Evolutionary conservation across 2,888 invertebrate species (phyloP), one percentile per base, ranked within the genome.

Genomic region (Unio pictorum): DNA sequence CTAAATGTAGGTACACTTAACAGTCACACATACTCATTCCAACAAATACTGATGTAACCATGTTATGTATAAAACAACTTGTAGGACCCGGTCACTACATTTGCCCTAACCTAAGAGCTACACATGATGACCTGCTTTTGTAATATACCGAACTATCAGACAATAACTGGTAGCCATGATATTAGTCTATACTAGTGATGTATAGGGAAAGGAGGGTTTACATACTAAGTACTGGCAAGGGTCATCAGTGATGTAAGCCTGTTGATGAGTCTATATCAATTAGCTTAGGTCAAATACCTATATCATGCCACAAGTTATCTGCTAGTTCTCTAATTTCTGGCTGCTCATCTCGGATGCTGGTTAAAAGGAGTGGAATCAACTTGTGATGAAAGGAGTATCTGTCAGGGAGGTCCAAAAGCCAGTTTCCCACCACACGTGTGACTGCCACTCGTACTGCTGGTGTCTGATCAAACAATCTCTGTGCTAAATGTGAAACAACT

Each of bases 301-400:
- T 78, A 77, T 90, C 90, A 85, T 89, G 85, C 90, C 90, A 90
- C 23, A 89, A 75, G 23, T 84, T 80, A 68, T 87, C 87, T 20
- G 90, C 87, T 54, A 84, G 70, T 63, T 86, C 86, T 15, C 77
- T 71, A n/a, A 90, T 89, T 73, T 95, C 94, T 3, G 92, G 92
- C 72, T 95, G 93, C 72, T 95, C 94, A 89, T 98, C 98, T 81
- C 94, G 94, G 4, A 96, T 91, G 71, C 96, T 94, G 61, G 96
- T 95, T 56, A 98, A 90, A 5, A 97, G 90, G 18, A 97, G 90
- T 0, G 98, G 97, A 79, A 98, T 92, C 83, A 97, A 92, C 80
- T 94, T 94, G 87, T 94, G 94, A 92, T 95, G 96, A 90, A 94
- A 96, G 0, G 97, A 97, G 88, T 98, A 98, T 80, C 97, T 92